Evolutionary conservation across 2,888 invertebrate species (phyloP).

Genomic region (Latheticus oryzae): DNA sequence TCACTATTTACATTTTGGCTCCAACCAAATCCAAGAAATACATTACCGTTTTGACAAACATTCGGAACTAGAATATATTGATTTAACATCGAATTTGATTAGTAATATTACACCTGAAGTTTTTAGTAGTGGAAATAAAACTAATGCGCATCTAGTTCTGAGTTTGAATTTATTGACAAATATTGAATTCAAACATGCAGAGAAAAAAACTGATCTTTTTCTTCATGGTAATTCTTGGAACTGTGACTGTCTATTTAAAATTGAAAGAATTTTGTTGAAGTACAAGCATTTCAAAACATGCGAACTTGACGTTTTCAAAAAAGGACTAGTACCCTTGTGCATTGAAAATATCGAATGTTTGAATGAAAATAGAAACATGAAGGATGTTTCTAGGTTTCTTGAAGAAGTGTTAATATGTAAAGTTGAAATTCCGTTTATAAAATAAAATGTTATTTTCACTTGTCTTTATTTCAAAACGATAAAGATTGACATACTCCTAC

Average conservation of each 20-base stretch:
- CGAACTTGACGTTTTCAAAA: too few species aligned
- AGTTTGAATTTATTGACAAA: conserved; percentile 10
- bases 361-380: too few species aligned
- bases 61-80: background rate
- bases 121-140: background rate
- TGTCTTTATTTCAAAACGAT: too few species aligned
- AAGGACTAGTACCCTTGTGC: too few species aligned
- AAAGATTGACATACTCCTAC: too few species aligned
- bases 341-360: too few species aligned
- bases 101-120: background rate
- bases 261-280: conserved; percentile 3
- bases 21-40: conserved; percentile 8
- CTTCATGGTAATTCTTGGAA: conserved; percentile 22
- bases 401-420: too few species aligned
- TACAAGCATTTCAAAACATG: conserved; percentile 4
- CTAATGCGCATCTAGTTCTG: background rate
- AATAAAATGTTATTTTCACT: too few species aligned
- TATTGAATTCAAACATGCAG: background rate
- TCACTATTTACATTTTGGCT: conserved; percentile 11
- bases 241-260: conserved; percentile 17
- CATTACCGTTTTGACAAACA: conserved; percentile 3
- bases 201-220: conserved; percentile 10
- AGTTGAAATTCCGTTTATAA: too few species aligned
- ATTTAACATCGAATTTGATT: conserved; percentile 9
- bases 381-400: too few species aligned